Percentiles rank a stretch among this genome's conserved stretches.
Evolutionary conservation across 1,140 invertebrate genomes (phyloP).

Genomic region (Drosophila mayri): DNA sequence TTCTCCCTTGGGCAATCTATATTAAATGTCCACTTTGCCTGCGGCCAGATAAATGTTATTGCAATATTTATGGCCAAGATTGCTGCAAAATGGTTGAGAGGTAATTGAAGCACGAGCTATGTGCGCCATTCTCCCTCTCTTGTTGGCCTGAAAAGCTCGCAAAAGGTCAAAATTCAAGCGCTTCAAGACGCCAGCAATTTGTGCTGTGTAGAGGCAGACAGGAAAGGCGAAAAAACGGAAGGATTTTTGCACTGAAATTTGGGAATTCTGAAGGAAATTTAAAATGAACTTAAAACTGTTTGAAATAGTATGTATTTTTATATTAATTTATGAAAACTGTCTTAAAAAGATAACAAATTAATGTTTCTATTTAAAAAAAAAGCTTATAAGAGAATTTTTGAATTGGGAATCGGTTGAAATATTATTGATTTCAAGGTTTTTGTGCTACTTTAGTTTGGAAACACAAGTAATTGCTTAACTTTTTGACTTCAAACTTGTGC

Average conservation of each 20-base stretch:
- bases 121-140: constrained; percentile 6
- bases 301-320: background rate
- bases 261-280: background rate
- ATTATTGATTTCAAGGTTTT: background rate
- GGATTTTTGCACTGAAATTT: background rate
- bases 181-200: constrained; percentile 45
- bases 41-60: constrained; percentile 52
- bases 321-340: background rate
- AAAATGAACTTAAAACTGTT: background rate
- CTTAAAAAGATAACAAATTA: background rate
- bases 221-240: constrained; percentile 9
- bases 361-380: background rate
- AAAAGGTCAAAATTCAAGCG: constrained; percentile 61
- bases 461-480: background rate
- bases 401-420: background rate
- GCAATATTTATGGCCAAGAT: constrained; percentile 46
- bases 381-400: background rate
- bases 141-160: constrained; percentile 25
- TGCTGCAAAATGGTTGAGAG: constrained; percentile 31
- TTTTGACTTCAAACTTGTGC: background rate
- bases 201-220: constrained; percentile 14
- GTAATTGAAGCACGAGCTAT: constrained; percentile 39
- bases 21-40: constrained; percentile 46
- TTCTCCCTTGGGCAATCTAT: constrained; percentile 32
- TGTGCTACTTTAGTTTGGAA: background rate